Base-by-base conservation (phyloP, 1,140 invertebrate species). In the Listronotus bonariensis region DNA sequence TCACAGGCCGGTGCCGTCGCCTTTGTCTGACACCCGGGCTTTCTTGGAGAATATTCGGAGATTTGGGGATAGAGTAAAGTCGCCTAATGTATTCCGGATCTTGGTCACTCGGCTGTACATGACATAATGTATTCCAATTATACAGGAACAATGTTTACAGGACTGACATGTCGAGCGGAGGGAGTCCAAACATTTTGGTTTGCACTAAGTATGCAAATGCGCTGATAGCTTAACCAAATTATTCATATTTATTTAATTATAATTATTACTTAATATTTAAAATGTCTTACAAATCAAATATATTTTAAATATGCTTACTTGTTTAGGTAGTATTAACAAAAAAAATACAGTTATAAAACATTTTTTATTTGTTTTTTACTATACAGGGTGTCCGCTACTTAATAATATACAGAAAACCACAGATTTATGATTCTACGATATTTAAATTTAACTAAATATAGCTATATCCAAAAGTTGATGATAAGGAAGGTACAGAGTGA, bases 41-140 rank as follows among this genome's bases (percentile, higher is more conserved):
- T 68, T 68, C 67, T 68, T 68, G 56, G 67, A 52, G 45, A 38
- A 56, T 61, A 45, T 58, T 43, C 41, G 53, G 40, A 51, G 61
- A 45, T 57, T 65, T 43, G 42, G 54, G 57, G 58, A 66, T 56
- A 56, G 53, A 51, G 68, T 57, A 69, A 67, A 69, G 61, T 69
- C 68, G 63, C 51, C 65, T 69, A 69, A 69, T 69, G 68, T 69
- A 69, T 69, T 69, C 68, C 49, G 68, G 59, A 67, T 67, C 68
- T 69, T 69, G 68, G 68, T 67, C 68, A 69, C 57, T 69, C 52
- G 58, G 42, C 68, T 69, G 68, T 67, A 67, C 68, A 69, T 69
- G 68, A 69, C 68, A 69, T 69, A 69, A 69, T 69, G 68, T 69
- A 69, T 69, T 69, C 68, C 65, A 69, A 67, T 69, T 69, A 69